Evolutionary conservation across 2,888 invertebrate species (phyloP), one percentile per base, ranked within the genome.

Genomic region (Brassicogethes aeneus): DNA sequence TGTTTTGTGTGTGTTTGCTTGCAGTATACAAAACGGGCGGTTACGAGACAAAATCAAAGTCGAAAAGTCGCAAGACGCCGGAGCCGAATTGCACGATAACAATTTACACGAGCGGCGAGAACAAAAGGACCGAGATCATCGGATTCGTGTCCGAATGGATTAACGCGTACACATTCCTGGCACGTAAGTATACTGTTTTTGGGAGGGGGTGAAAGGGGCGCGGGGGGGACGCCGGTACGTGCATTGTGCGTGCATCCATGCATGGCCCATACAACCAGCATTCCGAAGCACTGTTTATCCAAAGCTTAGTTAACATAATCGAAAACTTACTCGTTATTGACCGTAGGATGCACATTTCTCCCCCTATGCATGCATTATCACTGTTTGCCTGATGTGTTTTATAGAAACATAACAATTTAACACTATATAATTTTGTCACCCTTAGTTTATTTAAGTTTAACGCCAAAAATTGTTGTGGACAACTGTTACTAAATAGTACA

Each of bases 111-210:
- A 57, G 64, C 45, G 14, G 44, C 16, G 40, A 43, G 29, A 34
- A 34, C 32, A 67, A 69, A 55, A 66, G 67, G 54, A 68, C 69
- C 56, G 66, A 67, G 52, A 74, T 76, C 59, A 72, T 78, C 64
- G 79, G 79, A 59, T 80, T 80, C 70, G 69, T 82, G 64, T 75
- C 76, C 51, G 79, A 82, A 61, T 82, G 82, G 80, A 78, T 81
- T 61, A 74, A 76, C 65, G 76, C 79, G 53, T 80, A 79, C 70
- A 72, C 74, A 54, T 80, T 78, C 62, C 71, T 82, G 54, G 73
- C 76, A 74, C 76, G 82, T 82, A 76, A 79, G 80, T 80, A 61
- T 51, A n/a, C 23, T 23, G n/a, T 36, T n/a, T n/a, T 17, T 12
- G n/a, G 17, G 15, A 16, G n/a, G 12, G 12, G 7, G 34, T 15